phyloP scores from a whole-genome alignment of 2,113 vertebrate species.

The Chroicocephalus ridibundus region DNA sequence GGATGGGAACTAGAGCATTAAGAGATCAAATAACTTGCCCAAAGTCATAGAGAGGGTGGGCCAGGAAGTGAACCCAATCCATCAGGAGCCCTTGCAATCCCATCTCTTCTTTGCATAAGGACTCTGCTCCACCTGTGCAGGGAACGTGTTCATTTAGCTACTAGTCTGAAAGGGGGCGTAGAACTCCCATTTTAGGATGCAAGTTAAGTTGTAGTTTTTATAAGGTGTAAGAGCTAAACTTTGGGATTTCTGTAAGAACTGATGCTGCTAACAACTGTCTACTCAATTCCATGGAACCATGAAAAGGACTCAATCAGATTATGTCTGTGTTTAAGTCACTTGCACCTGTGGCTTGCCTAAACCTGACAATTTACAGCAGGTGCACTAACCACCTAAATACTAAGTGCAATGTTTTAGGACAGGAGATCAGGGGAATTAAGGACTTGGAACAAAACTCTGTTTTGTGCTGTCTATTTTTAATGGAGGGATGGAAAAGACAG shows the following conservation, averaged over 20 bases:
- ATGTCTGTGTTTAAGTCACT: not conserved
- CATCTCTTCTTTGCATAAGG: not conserved
- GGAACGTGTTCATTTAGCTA: not conserved
- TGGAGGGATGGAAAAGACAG: not conserved
- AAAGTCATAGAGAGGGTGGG: not conserved
- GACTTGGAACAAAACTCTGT: not conserved
- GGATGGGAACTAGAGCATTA: conserved; percentile 20
- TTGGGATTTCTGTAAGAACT: not conserved
- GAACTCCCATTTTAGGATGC: not conserved
- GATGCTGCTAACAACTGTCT: not conserved
- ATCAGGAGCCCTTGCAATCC: not conserved
- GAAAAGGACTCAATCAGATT: not conserved
- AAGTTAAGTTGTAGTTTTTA: not conserved
- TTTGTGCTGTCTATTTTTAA: not conserved
- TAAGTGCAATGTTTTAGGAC: not conserved
- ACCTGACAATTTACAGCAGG: not conserved
- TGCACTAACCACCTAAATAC: not conserved
- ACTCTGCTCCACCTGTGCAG: not conserved
- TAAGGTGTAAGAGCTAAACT: not conserved
- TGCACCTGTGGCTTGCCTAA: not conserved
- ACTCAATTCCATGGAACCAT: not conserved
- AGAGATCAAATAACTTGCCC: conserved; percentile 39
- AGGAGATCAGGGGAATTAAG: not conserved
- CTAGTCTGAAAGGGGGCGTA: not conserved
- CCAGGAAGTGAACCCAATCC: conserved; percentile 32